Evolutionary conservation across 2,113 vertebrate genomes (phyloP).

Genomic region (Stigmatopora argus): DNA sequence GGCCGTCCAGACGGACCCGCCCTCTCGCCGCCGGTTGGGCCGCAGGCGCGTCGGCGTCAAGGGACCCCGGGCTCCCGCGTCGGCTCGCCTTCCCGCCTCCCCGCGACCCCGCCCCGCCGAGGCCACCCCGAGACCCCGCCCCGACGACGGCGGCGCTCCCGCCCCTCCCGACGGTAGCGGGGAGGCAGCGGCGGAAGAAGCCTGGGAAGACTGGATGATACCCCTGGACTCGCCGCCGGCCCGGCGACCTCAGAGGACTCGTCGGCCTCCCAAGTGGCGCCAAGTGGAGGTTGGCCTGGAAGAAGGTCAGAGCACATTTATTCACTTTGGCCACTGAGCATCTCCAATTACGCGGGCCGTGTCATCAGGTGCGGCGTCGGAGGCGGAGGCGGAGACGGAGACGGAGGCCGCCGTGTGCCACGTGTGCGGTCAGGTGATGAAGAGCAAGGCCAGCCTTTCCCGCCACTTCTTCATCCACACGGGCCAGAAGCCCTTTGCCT

Average conservation of each 20-base stretch:
- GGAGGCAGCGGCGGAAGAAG: background rate
- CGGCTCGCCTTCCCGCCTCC: background rate
- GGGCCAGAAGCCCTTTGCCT: slow-evolving; percentile 51
- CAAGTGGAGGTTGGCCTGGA: background rate
- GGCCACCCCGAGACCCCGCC: slow-evolving; percentile 31
- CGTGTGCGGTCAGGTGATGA: slow-evolving; percentile 59
- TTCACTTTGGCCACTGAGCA: background rate
- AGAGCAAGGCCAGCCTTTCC: slow-evolving; percentile 54
- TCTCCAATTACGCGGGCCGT: too few species aligned
- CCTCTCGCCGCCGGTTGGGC: slow-evolving; percentile 39
- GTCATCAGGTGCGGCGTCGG: background rate
- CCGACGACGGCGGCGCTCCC: slow-evolving; percentile 40
- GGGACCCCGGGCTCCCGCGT: background rate
- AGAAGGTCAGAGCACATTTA: slow-evolving; percentile 18
- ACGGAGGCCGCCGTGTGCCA: slow-evolving; percentile 42
- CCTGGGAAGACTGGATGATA: slow-evolving; percentile 1
- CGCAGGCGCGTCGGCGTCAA: slow-evolving; percentile 32
- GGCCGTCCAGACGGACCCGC: slow-evolving; percentile 54
- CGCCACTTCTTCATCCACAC: slow-evolving; percentile 63
- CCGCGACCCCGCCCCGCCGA: slow-evolving; percentile 44
- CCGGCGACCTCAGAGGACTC: slow-evolving; percentile 16
- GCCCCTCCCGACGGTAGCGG: slow-evolving; percentile 42
- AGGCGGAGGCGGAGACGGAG: slow-evolving; percentile 42
- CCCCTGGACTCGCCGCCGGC: slow-evolving; percentile 3
- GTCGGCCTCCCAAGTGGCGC: too few species aligned